Conservation (phyloP, 2,113 vertebrate genomes). For the Lepisosteus oculatus region DNA sequence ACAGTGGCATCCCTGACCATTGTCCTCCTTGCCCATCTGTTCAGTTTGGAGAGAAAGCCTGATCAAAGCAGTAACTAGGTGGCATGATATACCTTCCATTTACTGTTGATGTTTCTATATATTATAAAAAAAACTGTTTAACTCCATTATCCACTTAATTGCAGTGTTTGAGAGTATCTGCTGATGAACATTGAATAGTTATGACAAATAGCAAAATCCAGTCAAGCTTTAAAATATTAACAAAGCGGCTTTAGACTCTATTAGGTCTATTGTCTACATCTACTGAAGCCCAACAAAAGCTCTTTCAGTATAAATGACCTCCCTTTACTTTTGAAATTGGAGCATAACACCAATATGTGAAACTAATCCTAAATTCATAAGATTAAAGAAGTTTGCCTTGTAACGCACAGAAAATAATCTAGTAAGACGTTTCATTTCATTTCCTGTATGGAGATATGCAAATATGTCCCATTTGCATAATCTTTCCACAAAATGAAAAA, state of each 20-base stretch:
- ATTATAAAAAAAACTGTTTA: too few relatives aligned
- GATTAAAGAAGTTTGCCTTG: constrained; percentile 67
- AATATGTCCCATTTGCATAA: constrained; percentile 69
- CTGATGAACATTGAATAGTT: constrained; percentile 39
- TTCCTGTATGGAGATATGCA: constrained; percentile 60
- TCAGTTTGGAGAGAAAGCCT: too few relatives aligned
- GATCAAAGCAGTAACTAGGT: too few relatives aligned
- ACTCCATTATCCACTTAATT: constrained; percentile 44
- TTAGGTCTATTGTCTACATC: constrained; percentile 67
- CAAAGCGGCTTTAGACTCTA: constrained; percentile 64
- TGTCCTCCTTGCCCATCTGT: too few relatives aligned
- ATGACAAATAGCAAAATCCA: constrained; percentile 55
- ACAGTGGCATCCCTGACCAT: too few relatives aligned
- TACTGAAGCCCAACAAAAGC: constrained; percentile 60
- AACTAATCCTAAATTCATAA: constrained; percentile 68
- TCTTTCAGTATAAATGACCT: constrained; percentile 52
- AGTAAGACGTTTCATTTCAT: constrained; percentile 62
- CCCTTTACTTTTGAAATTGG: constrained; percentile 46
- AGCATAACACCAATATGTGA: constrained; percentile 56
- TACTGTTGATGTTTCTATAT: too few relatives aligned
- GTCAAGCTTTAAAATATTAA: constrained; percentile 63
- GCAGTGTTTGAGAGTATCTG: constrained; percentile 50
- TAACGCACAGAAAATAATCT: constrained; percentile 56
- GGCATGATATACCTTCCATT: constrained; percentile 63
- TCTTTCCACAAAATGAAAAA: constrained; percentile 70